Conservation (phyloP, 2,113 vertebrate species). For the Trinectes maculatus region DNA sequence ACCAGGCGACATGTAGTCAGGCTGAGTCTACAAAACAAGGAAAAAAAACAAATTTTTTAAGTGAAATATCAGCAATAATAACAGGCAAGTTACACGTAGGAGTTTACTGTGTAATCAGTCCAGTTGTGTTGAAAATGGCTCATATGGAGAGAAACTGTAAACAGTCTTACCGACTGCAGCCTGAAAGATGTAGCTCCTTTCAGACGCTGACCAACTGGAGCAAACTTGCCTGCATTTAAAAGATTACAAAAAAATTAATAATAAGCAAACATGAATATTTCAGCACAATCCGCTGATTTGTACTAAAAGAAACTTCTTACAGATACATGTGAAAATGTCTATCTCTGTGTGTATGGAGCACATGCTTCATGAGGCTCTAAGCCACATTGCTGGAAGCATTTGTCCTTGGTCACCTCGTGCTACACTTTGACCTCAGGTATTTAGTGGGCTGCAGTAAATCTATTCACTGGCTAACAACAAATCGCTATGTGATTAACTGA, state of each 20-base stretch:
- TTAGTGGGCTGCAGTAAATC: background rate
- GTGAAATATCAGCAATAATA: background rate
- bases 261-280: background rate
- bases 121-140: no score
- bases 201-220: conserved; percentile 82
- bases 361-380: conserved; percentile 31
- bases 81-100: background rate
- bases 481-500: conserved; percentile 30
- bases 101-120: no score
- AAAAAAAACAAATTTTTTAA: conserved; percentile 6
- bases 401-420: background rate
- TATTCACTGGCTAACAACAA: conserved; percentile 18
- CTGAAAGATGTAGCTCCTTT: conserved; percentile 79
- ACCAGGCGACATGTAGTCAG: conserved; percentile 63
- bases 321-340: conserved; percentile 43
- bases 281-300: background rate
- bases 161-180: conserved; percentile 84
- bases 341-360: conserved; percentile 29
- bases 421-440: background rate
- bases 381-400: background rate
- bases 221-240: conserved; percentile 86
- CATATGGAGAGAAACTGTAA: background rate
- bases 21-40: conserved; percentile 67
- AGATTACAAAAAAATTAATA: conserved; percentile 36
- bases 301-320: conserved; percentile 7